Percentiles rank a stretch among this genome's conserved stretches.
These are phyloP conservation scores for Grus americana DNA, from an alignment of 2,113 vertebrate species.

Conservation along the genomic window DNA sequence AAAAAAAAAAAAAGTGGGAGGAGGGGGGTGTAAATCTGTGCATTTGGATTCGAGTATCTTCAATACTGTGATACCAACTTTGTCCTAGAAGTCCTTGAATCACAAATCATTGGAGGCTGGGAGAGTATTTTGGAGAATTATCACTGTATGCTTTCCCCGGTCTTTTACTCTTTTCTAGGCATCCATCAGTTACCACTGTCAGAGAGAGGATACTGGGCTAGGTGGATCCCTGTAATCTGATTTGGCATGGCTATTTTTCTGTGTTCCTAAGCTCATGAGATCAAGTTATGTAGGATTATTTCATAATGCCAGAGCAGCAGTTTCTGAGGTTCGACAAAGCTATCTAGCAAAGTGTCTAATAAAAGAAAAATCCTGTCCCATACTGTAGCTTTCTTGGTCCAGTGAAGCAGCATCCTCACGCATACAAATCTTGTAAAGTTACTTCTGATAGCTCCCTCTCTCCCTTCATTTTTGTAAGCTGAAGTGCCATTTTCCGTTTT, in stretches of 20 bases:
- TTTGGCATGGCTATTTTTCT: constrained; percentile 71
- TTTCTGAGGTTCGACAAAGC: constrained; percentile 58
- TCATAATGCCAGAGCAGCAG: constrained; percentile 54
- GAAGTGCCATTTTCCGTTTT: constrained; percentile 47
- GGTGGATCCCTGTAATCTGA: constrained; percentile 66
- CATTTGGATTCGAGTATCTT: constrained; percentile 48
- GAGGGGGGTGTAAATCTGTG: constrained; percentile 26
- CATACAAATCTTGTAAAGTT: constrained; percentile 40
- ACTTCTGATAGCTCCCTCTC: constrained; percentile 17
- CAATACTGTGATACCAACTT: neutral
- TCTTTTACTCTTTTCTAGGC: constrained; percentile 38
- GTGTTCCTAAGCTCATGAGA: constrained; percentile 61
- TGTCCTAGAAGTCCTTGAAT: constrained; percentile 59
- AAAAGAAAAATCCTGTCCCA: constrained; percentile 64
- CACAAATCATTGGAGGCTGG: constrained; percentile 34
- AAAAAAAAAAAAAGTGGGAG: too few relatives aligned
- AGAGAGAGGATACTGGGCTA: constrained; percentile 53
- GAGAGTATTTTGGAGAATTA: constrained; percentile 53
- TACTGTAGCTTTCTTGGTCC: constrained; percentile 70
- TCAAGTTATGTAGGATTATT: constrained; percentile 63
- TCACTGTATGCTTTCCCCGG: constrained; percentile 49
- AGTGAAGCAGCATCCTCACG: constrained; percentile 53
- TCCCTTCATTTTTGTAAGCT: constrained; percentile 29
- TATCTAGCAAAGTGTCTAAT: constrained; percentile 67
- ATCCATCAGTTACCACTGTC: constrained; percentile 51